phyloP scores from a whole-genome alignment of 2,797 vertebrate genomes.

The Phrynocephalus forsythii region DNA sequence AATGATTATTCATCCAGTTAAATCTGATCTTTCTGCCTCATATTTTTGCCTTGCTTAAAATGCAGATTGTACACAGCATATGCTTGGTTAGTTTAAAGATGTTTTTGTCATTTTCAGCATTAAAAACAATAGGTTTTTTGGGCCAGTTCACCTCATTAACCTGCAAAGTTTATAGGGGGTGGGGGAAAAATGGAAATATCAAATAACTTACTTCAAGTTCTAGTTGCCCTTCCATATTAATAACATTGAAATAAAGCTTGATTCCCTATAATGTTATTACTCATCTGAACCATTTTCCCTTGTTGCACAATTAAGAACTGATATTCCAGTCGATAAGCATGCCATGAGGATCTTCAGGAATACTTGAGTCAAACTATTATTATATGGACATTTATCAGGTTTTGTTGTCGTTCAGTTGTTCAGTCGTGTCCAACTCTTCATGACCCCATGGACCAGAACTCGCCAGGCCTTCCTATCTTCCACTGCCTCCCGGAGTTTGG shows the following conservation, averaged over 20 bases:
- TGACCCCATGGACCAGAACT: too few species aligned
- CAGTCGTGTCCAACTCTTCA: too few species aligned
- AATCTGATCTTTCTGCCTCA: conserved; percentile 12
- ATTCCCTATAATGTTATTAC: neutral
- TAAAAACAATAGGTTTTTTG: neutral
- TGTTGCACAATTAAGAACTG: neutral
- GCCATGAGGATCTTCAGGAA: neutral
- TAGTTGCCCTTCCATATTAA: neutral
- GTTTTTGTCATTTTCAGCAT: conserved; percentile 3
- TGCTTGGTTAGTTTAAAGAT: neutral
- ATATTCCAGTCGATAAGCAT: neutral
- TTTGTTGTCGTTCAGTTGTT: too few species aligned
- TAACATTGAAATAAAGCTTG: neutral
- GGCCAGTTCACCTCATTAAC: conserved; percentile 1
- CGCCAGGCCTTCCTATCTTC: too few species aligned
- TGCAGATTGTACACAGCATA: neutral
- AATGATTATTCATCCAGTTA: conserved; percentile 9
- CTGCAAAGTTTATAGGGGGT: neutral
- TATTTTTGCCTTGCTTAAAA: conserved; percentile 9
- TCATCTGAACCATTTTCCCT: neutral
- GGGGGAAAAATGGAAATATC: neutral
- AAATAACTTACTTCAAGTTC: neutral
- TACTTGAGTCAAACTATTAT: neutral
- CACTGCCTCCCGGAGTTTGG: too few species aligned
- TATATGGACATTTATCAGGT: neutral